Percentiles rank a stretch among this genome's conserved stretches.
phyloP scores from a whole-genome alignment of 2,888 invertebrate genomes.

The Caenorhabditis sulstoni region DNA sequence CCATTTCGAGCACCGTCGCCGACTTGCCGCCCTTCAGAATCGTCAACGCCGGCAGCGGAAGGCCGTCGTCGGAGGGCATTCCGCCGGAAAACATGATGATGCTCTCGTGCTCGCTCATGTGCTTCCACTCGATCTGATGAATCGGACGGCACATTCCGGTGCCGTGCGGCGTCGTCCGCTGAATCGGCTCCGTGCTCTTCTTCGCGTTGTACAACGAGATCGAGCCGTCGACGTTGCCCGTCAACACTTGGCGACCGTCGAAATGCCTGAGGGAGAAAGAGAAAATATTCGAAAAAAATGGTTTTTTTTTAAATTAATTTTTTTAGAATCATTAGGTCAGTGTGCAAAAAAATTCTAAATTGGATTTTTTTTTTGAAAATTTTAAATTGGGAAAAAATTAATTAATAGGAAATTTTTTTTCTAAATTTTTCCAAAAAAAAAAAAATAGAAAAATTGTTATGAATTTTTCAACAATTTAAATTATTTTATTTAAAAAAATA shows the following conservation, averaged over 20 bases:
- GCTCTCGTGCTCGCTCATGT: slow-evolving; percentile 74
- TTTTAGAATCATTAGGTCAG: too few relatives aligned
- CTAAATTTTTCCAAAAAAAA: too few relatives aligned
- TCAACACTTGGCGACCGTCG: slow-evolving; percentile 98
- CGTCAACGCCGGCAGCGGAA: slow-evolving; percentile 82
- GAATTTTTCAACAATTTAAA: too few relatives aligned
- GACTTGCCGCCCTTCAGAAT: slow-evolving; percentile 76
- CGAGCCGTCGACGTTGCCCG: slow-evolving; percentile 93
- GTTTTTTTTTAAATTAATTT: too few relatives aligned
- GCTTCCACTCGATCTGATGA: slow-evolving; percentile 76
- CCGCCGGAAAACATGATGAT: slow-evolving; percentile 78
- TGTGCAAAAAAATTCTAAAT: too few relatives aligned
- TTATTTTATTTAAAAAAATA: too few relatives aligned
- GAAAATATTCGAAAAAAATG: too few relatives aligned
- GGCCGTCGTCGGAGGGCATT: slow-evolving; percentile 79
- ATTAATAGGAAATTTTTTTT: too few relatives aligned
- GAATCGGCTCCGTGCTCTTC: slow-evolving; percentile 80
- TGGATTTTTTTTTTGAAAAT: too few relatives aligned
- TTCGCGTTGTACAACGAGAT: slow-evolving; percentile 93
- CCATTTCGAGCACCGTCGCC: slow-evolving; percentile 94
- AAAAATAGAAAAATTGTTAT: too few relatives aligned
- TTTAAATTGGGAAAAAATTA: too few relatives aligned
- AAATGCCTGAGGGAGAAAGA: slow-evolving; percentile 85
- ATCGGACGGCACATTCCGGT: slow-evolving; percentile 74
- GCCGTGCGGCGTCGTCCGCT: slow-evolving; percentile 74